Percentiles rank a stretch among this genome's conserved stretches.
Conservation (phyloP, 2,797 vertebrate genomes). For the Antennarius maculatus region DNA sequence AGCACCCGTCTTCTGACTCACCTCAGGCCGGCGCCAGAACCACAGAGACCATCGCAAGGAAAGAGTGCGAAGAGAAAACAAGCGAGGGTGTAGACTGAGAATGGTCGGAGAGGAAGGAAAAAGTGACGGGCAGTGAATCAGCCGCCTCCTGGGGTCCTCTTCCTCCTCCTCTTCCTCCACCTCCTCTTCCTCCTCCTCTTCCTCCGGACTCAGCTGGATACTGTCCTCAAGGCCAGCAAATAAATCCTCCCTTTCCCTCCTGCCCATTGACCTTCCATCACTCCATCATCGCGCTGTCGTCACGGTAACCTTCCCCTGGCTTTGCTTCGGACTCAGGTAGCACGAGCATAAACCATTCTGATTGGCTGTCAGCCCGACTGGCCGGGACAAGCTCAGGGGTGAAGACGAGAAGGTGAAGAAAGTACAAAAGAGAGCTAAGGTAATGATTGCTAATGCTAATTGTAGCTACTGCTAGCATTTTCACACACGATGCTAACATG, state of each 20-base stretch:
- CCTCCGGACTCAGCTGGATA: constrained; percentile 38
- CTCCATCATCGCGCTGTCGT: constrained; percentile 19
- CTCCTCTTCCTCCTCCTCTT: no score
- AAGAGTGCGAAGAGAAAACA: constrained; percentile 21
- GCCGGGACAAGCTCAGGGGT: not conserved
- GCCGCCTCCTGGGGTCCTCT: no score
- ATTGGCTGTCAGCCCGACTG: not conserved
- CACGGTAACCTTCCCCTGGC: constrained; percentile 21
- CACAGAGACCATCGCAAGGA: constrained; percentile 41
- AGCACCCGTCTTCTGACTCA: constrained; percentile 51
- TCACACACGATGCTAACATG: no score
- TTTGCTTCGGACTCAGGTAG: constrained; percentile 28
- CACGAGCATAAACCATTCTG: constrained; percentile 21
- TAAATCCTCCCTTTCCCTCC: constrained; percentile 13
- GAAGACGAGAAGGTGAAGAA: not conserved
- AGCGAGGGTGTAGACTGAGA: constrained; percentile 26
- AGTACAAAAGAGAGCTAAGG: no score
- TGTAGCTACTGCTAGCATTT: no score
- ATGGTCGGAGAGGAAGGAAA: not conserved
- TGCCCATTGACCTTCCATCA: constrained; percentile 15
- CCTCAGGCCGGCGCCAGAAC: constrained; percentile 41
- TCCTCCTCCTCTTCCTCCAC: no score
- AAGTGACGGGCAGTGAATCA: not conserved
- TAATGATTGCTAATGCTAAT: no score
- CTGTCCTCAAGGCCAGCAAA: constrained; percentile 24